Percentiles rank a stretch among this genome's conserved stretches.
phyloP scores from a whole-genome alignment of 2,888 invertebrate genomes.

The Phaedon cochleariae region DNA sequence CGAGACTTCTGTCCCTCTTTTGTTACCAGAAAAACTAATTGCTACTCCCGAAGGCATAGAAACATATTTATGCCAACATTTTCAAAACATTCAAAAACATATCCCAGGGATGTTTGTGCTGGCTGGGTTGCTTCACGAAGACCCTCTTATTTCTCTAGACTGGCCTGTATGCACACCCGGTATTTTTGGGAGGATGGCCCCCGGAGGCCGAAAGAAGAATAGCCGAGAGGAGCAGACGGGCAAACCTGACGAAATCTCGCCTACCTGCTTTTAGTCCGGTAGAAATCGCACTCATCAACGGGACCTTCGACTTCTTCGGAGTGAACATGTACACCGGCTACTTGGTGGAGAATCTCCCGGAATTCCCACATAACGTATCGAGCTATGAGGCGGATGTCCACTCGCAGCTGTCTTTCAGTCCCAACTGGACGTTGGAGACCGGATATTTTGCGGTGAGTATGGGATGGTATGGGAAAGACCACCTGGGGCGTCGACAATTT shows the following conservation, averaged over 20 bases:
- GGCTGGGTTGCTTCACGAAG: too few relatives aligned
- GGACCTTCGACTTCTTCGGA: constrained; percentile 34
- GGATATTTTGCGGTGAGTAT: not conserved
- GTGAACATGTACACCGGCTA: constrained; percentile 33
- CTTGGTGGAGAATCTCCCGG: constrained; percentile 25
- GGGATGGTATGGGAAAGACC: too few relatives aligned
- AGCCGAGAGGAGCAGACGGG: not conserved
- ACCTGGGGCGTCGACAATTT: too few relatives aligned
- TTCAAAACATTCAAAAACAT: too few relatives aligned
- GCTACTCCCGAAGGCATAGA: too few relatives aligned
- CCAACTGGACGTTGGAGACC: not conserved
- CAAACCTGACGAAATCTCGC: constrained; percentile 17
- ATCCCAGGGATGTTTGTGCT: too few relatives aligned
- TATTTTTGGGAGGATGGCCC: not conserved
- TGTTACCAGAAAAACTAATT: too few relatives aligned
- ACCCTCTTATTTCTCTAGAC: not conserved
- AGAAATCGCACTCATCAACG: constrained; percentile 25
- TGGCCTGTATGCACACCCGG: not conserved
- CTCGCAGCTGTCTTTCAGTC: not conserved
- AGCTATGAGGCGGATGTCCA: not conserved
- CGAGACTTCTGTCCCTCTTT: too few relatives aligned
- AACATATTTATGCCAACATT: too few relatives aligned
- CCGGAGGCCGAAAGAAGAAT: not conserved
- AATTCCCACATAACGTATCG: not conserved
- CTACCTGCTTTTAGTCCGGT: constrained; percentile 26